Percentiles rank a stretch among this genome's conserved stretches.
Evolutionary conservation across 2,888 invertebrate species (phyloP).

Genomic region (Plebejus argus): DNA sequence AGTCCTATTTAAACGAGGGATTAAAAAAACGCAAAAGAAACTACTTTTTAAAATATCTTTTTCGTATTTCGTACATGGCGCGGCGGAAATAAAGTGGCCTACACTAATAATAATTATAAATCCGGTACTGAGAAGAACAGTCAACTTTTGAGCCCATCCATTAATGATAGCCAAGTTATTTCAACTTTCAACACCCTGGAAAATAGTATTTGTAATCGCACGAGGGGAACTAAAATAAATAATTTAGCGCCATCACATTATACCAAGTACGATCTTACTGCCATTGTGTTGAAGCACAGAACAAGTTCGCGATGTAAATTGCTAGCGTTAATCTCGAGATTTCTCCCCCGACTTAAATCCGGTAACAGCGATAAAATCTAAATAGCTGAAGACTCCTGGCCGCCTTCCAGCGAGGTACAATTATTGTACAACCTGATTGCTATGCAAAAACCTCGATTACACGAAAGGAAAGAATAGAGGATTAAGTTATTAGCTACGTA

Average conservation of each 20-base stretch:
- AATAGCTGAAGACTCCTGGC: slow-evolving; percentile 44
- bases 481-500: not conserved
- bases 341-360: slow-evolving; percentile 47
- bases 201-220: not conserved
- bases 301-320: slow-evolving; percentile 43
- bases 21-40: not conserved
- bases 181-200: not conserved
- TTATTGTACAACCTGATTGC: slow-evolving; percentile 41
- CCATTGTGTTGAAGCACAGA: slow-evolving; percentile 34
- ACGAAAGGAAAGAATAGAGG: not conserved
- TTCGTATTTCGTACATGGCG: too few species aligned
- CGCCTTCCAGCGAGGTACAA: slow-evolving; percentile 44
- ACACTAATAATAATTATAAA: too few species aligned
- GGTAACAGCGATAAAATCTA: slow-evolving; percentile 47
- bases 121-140: too few species aligned
- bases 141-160: not conserved
- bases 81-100: too few species aligned
- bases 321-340: slow-evolving; percentile 45
- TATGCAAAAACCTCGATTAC: slow-evolving; percentile 16
- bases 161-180: not conserved
- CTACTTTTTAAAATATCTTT: too few species aligned
- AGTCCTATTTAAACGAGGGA: not conserved
- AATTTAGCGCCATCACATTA: slow-evolving; percentile 19
- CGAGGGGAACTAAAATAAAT: not conserved
- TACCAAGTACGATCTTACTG: slow-evolving; percentile 1